These are phyloP conservation scores for Peribatodes rhomboidaria DNA, from an alignment of 2,888 invertebrate genomes.

Conservation along the genomic window DNA sequence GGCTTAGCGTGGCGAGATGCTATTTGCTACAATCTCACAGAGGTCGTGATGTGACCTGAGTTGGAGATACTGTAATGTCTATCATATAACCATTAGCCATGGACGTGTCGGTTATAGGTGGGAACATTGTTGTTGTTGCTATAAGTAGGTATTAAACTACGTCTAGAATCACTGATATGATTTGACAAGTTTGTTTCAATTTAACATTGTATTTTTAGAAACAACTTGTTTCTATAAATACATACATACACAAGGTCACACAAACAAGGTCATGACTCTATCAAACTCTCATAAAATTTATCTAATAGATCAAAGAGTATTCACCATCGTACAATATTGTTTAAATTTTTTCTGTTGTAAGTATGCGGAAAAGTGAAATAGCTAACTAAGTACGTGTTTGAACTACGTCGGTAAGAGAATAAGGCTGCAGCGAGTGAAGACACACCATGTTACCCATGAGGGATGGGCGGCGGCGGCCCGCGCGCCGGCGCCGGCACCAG, in stretches of 20 bases:
- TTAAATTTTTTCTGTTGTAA: no score
- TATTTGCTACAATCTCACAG: constrained; percentile 6
- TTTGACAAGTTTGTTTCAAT: no score
- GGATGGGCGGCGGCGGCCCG: constrained; percentile 76
- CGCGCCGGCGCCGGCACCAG: constrained; percentile 80
- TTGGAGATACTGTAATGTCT: constrained; percentile 14
- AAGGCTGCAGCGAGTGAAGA: constrained; percentile 72
- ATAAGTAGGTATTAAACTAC: no score
- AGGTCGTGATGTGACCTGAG: constrained; percentile 20
- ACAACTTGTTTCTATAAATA: no score
- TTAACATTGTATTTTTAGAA: no score
- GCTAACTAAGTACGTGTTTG: no score
- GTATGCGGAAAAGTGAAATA: not conserved
- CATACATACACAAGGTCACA: no score
- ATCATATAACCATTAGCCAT: not conserved
- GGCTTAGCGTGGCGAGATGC: constrained; percentile 1
- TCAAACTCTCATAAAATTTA: no score
- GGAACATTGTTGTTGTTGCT: not conserved
- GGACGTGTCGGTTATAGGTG: not conserved
- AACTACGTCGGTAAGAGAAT: constrained; percentile 54
- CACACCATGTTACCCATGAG: constrained; percentile 86
- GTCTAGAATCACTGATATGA: no score
- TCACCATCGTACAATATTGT: no score
- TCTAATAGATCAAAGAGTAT: no score
- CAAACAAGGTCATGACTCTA: no score